Evolutionary conservation across 2,888 invertebrate genomes (phyloP).

Genomic region (Odontothrips loti): DNA sequence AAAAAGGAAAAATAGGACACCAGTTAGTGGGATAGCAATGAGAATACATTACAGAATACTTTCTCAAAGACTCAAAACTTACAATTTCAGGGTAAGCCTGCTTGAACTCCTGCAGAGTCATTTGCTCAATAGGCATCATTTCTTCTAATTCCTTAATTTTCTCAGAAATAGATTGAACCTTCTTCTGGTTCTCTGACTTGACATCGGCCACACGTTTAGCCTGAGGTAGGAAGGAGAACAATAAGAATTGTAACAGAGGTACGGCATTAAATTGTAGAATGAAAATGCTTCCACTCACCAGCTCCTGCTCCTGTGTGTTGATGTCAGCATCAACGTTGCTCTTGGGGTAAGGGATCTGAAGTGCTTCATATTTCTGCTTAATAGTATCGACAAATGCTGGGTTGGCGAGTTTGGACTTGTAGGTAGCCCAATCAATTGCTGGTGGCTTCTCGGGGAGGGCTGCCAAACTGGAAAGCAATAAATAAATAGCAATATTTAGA

Average conservation of each 20-base stretch:
- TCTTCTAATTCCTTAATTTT: background rate
- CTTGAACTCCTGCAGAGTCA: background rate
- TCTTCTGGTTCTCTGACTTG: background rate
- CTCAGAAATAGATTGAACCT: background rate
- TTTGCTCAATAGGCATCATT: background rate
- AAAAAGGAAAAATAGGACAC: background rate
- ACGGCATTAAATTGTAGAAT: background rate
- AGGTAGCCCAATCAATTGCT: background rate
- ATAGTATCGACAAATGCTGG: background rate
- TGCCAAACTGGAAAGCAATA: background rate
- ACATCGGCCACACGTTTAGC: background rate
- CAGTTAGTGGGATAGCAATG: background rate
- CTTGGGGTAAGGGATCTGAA: background rate
- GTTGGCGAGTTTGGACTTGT: background rate
- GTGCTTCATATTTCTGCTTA: conserved; percentile 2
- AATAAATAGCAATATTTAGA: background rate
- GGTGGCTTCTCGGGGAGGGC: conserved; percentile 2
- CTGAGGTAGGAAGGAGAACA: background rate
- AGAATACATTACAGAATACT: background rate
- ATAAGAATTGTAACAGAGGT: background rate
- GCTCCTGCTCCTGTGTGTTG: background rate
- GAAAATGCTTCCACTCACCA: background rate
- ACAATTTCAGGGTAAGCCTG: background rate
- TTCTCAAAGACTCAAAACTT: background rate
- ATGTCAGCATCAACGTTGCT: background rate